phyloP scores from a whole-genome alignment of 1,140 invertebrate species.

The Drosophila neocordata region DNA sequence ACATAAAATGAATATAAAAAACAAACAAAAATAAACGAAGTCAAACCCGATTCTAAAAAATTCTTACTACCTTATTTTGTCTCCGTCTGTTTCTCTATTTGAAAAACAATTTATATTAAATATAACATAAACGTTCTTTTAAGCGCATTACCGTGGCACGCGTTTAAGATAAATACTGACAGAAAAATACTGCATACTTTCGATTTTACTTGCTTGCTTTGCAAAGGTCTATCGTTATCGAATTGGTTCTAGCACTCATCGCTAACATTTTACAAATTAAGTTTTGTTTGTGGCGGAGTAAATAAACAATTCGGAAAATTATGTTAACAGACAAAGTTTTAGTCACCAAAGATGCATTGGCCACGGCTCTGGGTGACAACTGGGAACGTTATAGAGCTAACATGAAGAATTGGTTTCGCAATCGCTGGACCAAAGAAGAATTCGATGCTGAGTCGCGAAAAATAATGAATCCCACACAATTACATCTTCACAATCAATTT shows the following conservation, averaged over 20 bases:
- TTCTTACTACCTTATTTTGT: no score
- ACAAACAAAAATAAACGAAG: neutral
- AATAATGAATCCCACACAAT: conserved; percentile 87
- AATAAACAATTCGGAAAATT: neutral
- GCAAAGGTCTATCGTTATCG: neutral
- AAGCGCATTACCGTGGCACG: no score
- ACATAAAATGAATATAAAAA: neutral
- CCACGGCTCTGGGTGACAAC: conserved; percentile 86
- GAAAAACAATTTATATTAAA: no score
- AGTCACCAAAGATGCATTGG: conserved; percentile 85
- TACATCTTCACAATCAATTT: conserved; percentile 93
- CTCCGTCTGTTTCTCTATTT: no score
- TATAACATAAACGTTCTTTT: no score
- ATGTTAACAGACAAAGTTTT: conserved; percentile 76
- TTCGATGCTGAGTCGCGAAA: conserved; percentile 90
- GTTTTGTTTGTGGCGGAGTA: neutral
- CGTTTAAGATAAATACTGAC: no score
- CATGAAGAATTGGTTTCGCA: conserved; percentile 89
- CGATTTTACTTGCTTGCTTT: neutral
- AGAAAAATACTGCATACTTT: neutral
- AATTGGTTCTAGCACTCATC: neutral
- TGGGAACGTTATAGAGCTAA: conserved; percentile 87
- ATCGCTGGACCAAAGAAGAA: conserved; percentile 90
- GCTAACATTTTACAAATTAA: neutral
- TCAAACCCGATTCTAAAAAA: no score